phyloP scores from a whole-genome alignment of 2,888 invertebrate species.

The Macaria liturata region DNA sequence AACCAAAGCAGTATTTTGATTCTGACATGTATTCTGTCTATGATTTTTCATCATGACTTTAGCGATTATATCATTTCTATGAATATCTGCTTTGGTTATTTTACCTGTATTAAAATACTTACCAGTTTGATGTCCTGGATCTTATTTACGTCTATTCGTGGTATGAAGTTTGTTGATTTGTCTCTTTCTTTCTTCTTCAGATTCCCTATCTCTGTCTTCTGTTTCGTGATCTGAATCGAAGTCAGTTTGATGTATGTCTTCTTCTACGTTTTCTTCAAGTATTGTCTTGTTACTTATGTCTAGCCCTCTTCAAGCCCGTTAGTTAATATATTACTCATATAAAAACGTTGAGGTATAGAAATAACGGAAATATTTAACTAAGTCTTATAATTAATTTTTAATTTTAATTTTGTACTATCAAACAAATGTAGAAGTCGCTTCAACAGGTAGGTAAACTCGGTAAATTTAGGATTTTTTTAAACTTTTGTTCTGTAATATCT shows the following conservation, averaged over 20 bases:
- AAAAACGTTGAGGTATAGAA: conserved; percentile 79
- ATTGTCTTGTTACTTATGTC: conserved; percentile 62
- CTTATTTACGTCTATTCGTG: conserved; percentile 35
- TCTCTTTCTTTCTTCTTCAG: conserved; percentile 35
- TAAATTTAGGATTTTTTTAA: conserved; percentile 71
- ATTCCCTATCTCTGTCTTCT: conserved; percentile 37
- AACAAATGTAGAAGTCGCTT: conserved; percentile 79
- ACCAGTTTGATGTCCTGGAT: conserved; percentile 28
- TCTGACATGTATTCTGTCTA: no score
- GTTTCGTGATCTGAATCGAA: conserved; percentile 33
- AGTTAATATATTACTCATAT: conserved; percentile 69
- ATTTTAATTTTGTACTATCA: conserved; percentile 82
- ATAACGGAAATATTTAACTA: conserved; percentile 78
- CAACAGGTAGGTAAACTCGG: conserved; percentile 77
- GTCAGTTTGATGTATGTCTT: conserved; percentile 26
- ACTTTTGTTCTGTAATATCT: conserved; percentile 71
- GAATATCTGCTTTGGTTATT: background rate
- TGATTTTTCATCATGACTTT: no score
- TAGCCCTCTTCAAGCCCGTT: conserved; percentile 74
- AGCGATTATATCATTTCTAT: no score
- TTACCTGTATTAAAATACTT: conserved; percentile 3
- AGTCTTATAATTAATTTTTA: conserved; percentile 81
- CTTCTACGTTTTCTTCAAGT: conserved; percentile 46
- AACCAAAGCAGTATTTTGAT: no score
- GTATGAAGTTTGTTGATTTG: conserved; percentile 24